These are phyloP conservation scores for Lithophane leautieri DNA, from an alignment of 2,888 invertebrate genomes.

Conservation along the genomic window DNA sequence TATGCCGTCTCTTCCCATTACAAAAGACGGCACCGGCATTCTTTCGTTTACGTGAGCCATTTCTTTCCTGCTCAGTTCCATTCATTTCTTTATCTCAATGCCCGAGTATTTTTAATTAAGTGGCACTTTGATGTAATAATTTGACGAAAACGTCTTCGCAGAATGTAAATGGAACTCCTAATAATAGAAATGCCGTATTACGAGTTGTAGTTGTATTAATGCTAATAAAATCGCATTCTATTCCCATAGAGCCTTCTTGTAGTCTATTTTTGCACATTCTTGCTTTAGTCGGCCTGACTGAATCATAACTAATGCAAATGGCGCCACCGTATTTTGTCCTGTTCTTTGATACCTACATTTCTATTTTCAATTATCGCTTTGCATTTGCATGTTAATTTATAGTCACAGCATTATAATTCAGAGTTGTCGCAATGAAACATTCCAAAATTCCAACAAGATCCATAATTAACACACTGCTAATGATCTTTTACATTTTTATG, in stretches of 20 bases:
- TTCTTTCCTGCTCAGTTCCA: constrained; percentile 25
- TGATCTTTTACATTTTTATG: background rate
- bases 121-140: constrained; percentile 16
- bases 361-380: constrained; percentile 35
- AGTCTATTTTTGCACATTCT: constrained; percentile 21
- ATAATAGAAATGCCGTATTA: constrained; percentile 16
- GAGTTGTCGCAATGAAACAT: background rate
- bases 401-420: background rate
- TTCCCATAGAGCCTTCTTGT: constrained; percentile 24
- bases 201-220: constrained; percentile 27
- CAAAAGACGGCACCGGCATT: constrained; percentile 23
- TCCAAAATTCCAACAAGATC: background rate
- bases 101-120: constrained; percentile 38
- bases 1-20: constrained; percentile 1
- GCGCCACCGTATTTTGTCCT: constrained; percentile 39
- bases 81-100: constrained; percentile 16
- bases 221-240: constrained; percentile 18
- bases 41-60: constrained; percentile 31
- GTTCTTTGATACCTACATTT: constrained; percentile 17
- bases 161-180: constrained; percentile 27
- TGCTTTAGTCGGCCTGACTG: constrained; percentile 11
- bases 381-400: constrained; percentile 21
- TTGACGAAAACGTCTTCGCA: constrained; percentile 1
- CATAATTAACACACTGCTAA: too few relatives aligned
- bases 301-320: constrained; percentile 53